Evolutionary conservation across 2,797 vertebrate genomes (phyloP).

Genomic region (Rhinoraja longicauda): DNA sequence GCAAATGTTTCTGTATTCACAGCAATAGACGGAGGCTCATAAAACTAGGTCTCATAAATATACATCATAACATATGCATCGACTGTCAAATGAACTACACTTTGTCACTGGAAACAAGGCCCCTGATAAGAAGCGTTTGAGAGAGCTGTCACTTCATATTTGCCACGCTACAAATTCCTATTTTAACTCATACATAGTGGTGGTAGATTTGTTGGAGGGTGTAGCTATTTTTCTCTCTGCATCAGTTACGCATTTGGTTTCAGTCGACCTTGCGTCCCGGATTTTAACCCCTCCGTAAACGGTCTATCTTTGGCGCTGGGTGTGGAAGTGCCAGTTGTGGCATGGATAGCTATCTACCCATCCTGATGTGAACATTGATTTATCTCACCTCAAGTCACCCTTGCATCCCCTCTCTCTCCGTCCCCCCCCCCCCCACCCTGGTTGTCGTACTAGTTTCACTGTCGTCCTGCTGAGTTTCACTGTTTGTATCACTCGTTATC

Average conservation of each 20-base stretch:
- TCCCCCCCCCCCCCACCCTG: too few species aligned
- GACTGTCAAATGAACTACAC: conserved; percentile 10
- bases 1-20: conserved; percentile 23
- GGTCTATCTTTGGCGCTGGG: neutral
- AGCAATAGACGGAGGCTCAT: neutral
- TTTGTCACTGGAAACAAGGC: conserved; percentile 29
- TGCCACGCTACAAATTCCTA: neutral
- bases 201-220: neutral
- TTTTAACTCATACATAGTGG: neutral
- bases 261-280: neutral
- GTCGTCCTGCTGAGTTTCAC: too few species aligned
- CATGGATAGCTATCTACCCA: too few species aligned
- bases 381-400: too few species aligned
- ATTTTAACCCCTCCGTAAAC: neutral
- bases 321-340: neutral
- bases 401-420: too few species aligned
- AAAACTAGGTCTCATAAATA: conserved; percentile 28
- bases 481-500: too few species aligned
- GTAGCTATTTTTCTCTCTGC: neutral
- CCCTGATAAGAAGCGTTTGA: neutral
- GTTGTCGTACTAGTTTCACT: too few species aligned
- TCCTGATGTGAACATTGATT: neutral
- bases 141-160: conserved; percentile 4
- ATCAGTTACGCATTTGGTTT: neutral
- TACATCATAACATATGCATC: conserved; percentile 14